These are phyloP conservation scores for Gallinago jamesoni DNA, from an alignment of 2,113 vertebrate genomes.

Conservation along the genomic window DNA sequence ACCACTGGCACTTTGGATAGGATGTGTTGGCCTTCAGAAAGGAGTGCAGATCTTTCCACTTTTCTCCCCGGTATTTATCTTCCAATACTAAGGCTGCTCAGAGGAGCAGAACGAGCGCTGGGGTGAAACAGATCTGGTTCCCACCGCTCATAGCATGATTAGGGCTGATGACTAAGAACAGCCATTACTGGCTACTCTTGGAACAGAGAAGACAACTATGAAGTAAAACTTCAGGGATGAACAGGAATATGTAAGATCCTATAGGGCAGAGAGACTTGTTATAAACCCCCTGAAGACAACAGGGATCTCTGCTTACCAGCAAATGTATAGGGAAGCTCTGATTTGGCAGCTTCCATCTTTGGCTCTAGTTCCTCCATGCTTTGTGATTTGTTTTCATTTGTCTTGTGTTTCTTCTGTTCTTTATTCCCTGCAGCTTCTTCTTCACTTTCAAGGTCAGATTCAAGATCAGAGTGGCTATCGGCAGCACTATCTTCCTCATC, in stretches of 20 bases:
- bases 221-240: background rate
- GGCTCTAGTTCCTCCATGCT: slow-evolving; percentile 51
- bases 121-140: background rate
- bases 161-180: background rate
- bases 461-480: slow-evolving; percentile 82
- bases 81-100: background rate
- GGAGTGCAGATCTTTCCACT: background rate
- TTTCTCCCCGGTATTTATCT: background rate
- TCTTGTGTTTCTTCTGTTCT: background rate
- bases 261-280: background rate
- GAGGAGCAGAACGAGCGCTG: background rate
- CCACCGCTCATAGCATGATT: background rate
- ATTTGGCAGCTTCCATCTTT: slow-evolving; percentile 68
- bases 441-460: slow-evolving; percentile 76
- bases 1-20: background rate
- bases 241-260: background rate
- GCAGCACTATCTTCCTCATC: slow-evolving; percentile 29
- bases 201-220: background rate
- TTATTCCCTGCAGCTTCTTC: slow-evolving; percentile 13
- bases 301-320: slow-evolving; percentile 71
- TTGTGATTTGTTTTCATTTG: background rate
- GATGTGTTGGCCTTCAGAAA: background rate
- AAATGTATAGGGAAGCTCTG: slow-evolving; percentile 90
- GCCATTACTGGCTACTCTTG: background rate
- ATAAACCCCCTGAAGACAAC: background rate